Conservation (phyloP, 2,888 invertebrate genomes). For the Acrobasis repandana region DNA sequence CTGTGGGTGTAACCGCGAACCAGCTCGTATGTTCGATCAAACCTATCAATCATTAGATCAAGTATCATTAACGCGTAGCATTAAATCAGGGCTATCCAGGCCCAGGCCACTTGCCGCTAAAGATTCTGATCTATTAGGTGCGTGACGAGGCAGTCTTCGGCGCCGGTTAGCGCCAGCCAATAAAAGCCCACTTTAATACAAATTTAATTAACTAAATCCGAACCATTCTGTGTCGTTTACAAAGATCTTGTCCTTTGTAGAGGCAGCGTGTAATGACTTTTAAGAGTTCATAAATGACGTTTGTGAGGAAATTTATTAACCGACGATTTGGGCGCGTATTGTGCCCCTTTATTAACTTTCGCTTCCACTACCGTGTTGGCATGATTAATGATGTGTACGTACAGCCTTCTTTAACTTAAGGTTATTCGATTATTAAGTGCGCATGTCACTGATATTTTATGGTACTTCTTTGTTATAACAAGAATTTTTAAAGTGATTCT, state of each 20-base stretch:
- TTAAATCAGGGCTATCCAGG: slow-evolving; percentile 67
- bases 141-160: slow-evolving; percentile 64
- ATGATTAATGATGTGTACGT: slow-evolving; percentile 57
- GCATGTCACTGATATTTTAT: slow-evolving; percentile 1
- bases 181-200: slow-evolving; percentile 76
- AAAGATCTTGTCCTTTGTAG: slow-evolving; percentile 69
- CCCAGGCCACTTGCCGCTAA: slow-evolving; percentile 59
- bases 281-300: slow-evolving; percentile 72
- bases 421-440: slow-evolving; percentile 15
- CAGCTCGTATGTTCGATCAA: slow-evolving; percentile 58
- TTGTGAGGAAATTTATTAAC: slow-evolving; percentile 76
- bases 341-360: slow-evolving; percentile 55
- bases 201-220: slow-evolving; percentile 79
- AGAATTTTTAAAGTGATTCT: background rate
- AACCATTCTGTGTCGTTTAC: slow-evolving; percentile 66
- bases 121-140: slow-evolving; percentile 79
- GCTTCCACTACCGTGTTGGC: slow-evolving; percentile 52
- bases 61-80: slow-evolving; percentile 73
- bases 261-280: slow-evolving; percentile 75
- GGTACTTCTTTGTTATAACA: background rate
- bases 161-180: slow-evolving; percentile 68
- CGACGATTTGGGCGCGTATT: slow-evolving; percentile 61
- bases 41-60: slow-evolving; percentile 78
- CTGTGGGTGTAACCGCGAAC: slow-evolving; percentile 63
- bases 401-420: background rate